Conservation (phyloP, 2,888 invertebrate species). For the Amphipoea lucens region DNA sequence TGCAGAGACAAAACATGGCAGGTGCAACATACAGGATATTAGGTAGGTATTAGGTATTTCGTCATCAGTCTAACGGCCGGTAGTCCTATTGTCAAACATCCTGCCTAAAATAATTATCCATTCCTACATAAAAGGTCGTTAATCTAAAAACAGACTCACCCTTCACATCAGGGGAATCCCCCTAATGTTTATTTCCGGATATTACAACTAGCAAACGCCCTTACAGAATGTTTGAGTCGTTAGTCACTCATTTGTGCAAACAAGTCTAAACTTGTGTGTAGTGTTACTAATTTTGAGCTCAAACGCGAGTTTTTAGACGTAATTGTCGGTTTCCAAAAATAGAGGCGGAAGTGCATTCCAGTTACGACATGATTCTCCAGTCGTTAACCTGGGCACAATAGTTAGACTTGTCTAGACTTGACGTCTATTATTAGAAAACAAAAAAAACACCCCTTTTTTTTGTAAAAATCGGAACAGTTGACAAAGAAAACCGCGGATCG, state of each 20-base stretch:
- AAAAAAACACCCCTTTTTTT: not conserved
- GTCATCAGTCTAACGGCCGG: slow-evolving; percentile 4
- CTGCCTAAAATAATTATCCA: slow-evolving; percentile 19
- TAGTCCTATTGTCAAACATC: slow-evolving; percentile 37
- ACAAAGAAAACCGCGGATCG: not conserved
- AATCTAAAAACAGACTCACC: slow-evolving; percentile 23
- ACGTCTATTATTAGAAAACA: slow-evolving; percentile 9
- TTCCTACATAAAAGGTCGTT: slow-evolving; percentile 6
- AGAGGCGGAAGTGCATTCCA: slow-evolving; percentile 50
- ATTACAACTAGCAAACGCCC: slow-evolving; percentile 23
- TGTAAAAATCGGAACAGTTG: not conserved
- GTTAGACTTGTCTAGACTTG: slow-evolving; percentile 14
- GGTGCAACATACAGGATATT: too few relatives aligned
- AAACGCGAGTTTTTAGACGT: slow-evolving; percentile 43
- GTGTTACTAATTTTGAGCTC: slow-evolving; percentile 40
- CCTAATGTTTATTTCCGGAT: slow-evolving; percentile 42
- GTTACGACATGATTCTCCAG: slow-evolving; percentile 31
- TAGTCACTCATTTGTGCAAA: slow-evolving; percentile 41
- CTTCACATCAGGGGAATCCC: slow-evolving; percentile 48
- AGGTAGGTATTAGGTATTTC: not conserved
- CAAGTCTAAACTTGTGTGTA: slow-evolving; percentile 60
- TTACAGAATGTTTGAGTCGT: slow-evolving; percentile 22
- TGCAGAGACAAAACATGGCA: too few relatives aligned
- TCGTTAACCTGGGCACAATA: slow-evolving; percentile 32
- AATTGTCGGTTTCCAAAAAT: slow-evolving; percentile 49